phyloP scores from a whole-genome alignment of 2,113 vertebrate species.

The Perca fluviatilis region DNA sequence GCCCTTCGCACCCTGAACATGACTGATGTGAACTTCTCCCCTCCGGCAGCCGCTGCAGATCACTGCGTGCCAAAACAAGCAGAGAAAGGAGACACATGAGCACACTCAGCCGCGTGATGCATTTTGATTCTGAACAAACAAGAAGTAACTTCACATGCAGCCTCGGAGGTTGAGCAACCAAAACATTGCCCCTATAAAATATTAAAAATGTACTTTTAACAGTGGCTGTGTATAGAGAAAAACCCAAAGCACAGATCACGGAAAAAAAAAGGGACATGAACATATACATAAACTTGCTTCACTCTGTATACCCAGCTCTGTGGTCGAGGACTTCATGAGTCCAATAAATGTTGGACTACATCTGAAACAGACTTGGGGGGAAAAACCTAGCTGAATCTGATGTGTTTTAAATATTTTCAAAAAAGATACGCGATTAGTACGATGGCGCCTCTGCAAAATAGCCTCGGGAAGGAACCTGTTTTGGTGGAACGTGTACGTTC shows the following conservation, averaged over 20 bases:
- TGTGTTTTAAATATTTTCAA: not conserved
- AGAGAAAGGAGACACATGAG: constrained; percentile 21
- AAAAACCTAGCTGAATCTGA: not conserved
- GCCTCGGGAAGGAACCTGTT: too few relatives aligned
- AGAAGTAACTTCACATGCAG: not conserved
- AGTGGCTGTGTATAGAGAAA: not conserved
- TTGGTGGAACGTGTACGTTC: too few relatives aligned
- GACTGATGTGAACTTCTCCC: constrained; percentile 47
- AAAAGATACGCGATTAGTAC: too few relatives aligned
- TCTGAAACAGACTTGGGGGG: not conserved
- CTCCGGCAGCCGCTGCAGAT: constrained; percentile 4
- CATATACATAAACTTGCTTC: too few relatives aligned
- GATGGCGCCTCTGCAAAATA: too few relatives aligned
- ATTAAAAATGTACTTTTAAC: not conserved
- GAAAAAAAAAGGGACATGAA: not conserved
- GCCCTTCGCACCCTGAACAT: constrained; percentile 54
- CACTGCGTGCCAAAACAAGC: constrained; percentile 57
- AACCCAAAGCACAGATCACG: not conserved
- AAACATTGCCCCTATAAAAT: not conserved
- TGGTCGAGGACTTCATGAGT: not conserved
- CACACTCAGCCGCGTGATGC: not conserved
- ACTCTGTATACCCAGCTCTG: not conserved
- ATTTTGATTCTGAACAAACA: constrained; percentile 13
- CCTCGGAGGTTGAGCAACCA: not conserved
- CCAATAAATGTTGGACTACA: not conserved